Base-by-base conservation (phyloP, 2,888 invertebrate genomes). In the Noctua fimbriata region DNA sequence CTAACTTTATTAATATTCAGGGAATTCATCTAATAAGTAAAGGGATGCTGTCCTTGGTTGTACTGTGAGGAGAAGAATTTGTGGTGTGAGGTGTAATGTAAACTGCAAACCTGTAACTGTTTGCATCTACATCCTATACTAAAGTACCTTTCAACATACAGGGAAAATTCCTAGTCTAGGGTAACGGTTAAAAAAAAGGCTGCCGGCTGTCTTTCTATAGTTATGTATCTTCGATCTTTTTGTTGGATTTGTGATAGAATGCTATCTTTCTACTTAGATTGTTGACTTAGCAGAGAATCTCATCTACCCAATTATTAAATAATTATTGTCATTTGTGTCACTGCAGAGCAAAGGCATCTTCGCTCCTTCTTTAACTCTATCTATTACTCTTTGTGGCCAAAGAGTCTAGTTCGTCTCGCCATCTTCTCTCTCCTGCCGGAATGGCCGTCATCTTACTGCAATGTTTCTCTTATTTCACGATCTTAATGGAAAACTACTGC, bases 401-500 rank as follows among this genome's bases (percentile, higher is more conserved):
- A 21, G 10, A 10, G 4, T 21, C 21, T 65, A 12, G 32, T 65
- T 65, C 32, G 10, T 65, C 21, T 36, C 10, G 21, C 21, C 5
- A 32, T 65, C 21, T 36, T 63, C 10, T 32, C 18, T 63, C 9
- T 32, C 63, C 28, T 63, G 28, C 14, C 32, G 18, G 9, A 18
- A 18, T 32, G 18, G 7, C 28, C 16, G 18, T 32, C 10, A 32
- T 12, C 21, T 21, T 32, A 36, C 21, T 36, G 2, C 21, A 60
- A 18, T 4, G 7, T 75, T 55, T 44, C 18, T 82, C n/a, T 58
- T 75, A 41, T 75, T 69, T 7, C 14, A n/a, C 49, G 21, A 66
- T 55, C 2, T 71, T 58, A 41, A 82, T 63, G 69, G 76, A 86
- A 82, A 73, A 76, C 28, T 65, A 73, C 69, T n/a, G 65, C 21